Percentiles rank a stretch among this genome's conserved stretches.
phyloP scores from a whole-genome alignment of 2,888 invertebrate genomes.

The Meteorus colon region DNA sequence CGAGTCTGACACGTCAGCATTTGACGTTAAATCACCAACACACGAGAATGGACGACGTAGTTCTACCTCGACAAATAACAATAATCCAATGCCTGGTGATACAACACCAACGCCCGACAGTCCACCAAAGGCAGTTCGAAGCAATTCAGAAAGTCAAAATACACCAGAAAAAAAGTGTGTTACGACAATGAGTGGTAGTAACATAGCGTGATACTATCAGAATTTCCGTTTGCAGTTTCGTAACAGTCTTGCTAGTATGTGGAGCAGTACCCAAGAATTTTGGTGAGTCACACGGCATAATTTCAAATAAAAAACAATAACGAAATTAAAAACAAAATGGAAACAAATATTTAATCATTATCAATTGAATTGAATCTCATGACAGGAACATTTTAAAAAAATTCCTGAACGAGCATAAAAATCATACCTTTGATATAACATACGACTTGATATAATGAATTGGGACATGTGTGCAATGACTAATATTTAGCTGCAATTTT shows the following conservation, averaged over 20 bases:
- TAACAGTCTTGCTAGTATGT: slow-evolving; percentile 66
- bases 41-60: slow-evolving; percentile 73
- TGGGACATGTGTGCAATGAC: slow-evolving; percentile 42
- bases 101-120: slow-evolving; percentile 70
- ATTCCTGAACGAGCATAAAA: not conserved
- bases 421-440: not conserved
- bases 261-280: slow-evolving; percentile 68
- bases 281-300: slow-evolving; percentile 57
- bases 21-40: slow-evolving; percentile 76
- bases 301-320: slow-evolving; percentile 14
- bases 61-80: slow-evolving; percentile 75
- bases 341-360: not conserved
- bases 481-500: slow-evolving; percentile 2
- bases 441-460: slow-evolving; percentile 3
- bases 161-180: slow-evolving; percentile 76
- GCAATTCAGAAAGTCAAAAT: slow-evolving; percentile 76
- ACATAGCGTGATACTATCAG: slow-evolving; percentile 76
- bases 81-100: slow-evolving; percentile 72
- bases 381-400: not conserved
- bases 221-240: slow-evolving; percentile 69
- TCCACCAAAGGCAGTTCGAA: slow-evolving; percentile 73
- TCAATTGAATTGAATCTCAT: slow-evolving; percentile 14
- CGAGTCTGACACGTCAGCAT: slow-evolving; percentile 78
- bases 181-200: slow-evolving; percentile 77
- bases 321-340: not conserved